These are phyloP conservation scores for Lanius ludovicianus DNA, from an alignment of 2,113 vertebrate species.

Conservation along the genomic window DNA sequence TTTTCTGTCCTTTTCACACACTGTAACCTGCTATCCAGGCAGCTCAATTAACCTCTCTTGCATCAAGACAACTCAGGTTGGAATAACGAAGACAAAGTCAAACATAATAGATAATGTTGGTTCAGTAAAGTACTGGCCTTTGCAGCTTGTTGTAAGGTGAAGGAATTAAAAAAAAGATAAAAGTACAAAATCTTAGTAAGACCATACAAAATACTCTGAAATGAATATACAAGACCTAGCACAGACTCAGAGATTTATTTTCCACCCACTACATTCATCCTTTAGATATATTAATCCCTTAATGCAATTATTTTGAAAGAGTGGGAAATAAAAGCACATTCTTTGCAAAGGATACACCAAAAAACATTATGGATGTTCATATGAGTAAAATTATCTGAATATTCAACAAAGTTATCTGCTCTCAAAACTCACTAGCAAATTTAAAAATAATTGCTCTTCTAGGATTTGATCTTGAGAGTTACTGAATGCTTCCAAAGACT, in stretches of 20 bases:
- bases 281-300: background rate
- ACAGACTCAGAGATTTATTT: background rate
- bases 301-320: background rate
- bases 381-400: background rate
- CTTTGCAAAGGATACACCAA: background rate
- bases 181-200: background rate
- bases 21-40: background rate
- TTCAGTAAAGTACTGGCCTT: background rate
- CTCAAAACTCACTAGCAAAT: background rate
- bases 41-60: background rate
- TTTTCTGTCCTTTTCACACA: background rate
- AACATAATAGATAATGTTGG: background rate
- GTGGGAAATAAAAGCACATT: background rate
- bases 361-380: background rate
- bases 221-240: background rate
- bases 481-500: background rate
- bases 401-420: background rate
- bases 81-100: background rate
- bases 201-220: constrained; percentile 1
- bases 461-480: background rate
- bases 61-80: background rate
- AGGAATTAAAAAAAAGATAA: background rate
- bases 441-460: background rate
- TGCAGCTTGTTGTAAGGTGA: background rate
- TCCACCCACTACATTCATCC: background rate